These are phyloP conservation scores for Cerceris rybyensis DNA, from an alignment of 2,888 invertebrate genomes.

Conservation along the genomic window DNA sequence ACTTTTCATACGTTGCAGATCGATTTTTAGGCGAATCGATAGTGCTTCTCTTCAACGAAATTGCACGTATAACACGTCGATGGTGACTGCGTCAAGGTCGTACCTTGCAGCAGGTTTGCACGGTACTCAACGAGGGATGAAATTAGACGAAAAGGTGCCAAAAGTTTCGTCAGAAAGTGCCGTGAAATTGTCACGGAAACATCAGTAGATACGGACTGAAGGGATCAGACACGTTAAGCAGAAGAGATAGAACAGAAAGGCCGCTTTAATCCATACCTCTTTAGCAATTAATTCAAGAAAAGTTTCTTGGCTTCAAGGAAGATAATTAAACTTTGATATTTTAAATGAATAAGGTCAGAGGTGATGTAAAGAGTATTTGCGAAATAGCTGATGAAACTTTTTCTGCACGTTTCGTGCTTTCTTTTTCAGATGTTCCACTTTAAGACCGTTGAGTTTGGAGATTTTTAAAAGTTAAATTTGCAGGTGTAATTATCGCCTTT, in stretches of 20 bases:
- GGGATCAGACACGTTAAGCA: neutral
- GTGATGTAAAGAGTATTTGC: too few species aligned
- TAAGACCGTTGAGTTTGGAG: too few species aligned
- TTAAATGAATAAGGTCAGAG: too few species aligned
- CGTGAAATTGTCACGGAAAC: neutral
- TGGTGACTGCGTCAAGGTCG: slow-evolving; percentile 61
- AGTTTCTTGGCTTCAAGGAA: too few species aligned
- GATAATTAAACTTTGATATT: too few species aligned
- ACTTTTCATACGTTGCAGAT: slow-evolving; percentile 47
- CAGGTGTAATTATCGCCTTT: too few species aligned
- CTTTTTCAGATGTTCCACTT: too few species aligned
- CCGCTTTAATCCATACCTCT: neutral
- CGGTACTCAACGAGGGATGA: slow-evolving; percentile 21
- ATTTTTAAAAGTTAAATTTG: too few species aligned
- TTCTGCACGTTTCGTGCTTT: too few species aligned
- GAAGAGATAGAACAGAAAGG: neutral
- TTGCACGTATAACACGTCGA: slow-evolving; percentile 47
- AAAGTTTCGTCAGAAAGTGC: slow-evolving; percentile 8
- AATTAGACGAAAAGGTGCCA: slow-evolving; percentile 31
- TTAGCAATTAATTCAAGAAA: too few species aligned
- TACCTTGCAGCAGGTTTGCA: slow-evolving; percentile 62
- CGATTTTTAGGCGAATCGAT: slow-evolving; percentile 56
- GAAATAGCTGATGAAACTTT: too few species aligned
- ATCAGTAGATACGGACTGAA: neutral
- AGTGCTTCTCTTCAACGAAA: slow-evolving; percentile 20